Evolutionary conservation across 2,888 invertebrate genomes (phyloP), one percentile per base, ranked within the genome.

Genomic region (Lamellibrachia satsuma): DNA sequence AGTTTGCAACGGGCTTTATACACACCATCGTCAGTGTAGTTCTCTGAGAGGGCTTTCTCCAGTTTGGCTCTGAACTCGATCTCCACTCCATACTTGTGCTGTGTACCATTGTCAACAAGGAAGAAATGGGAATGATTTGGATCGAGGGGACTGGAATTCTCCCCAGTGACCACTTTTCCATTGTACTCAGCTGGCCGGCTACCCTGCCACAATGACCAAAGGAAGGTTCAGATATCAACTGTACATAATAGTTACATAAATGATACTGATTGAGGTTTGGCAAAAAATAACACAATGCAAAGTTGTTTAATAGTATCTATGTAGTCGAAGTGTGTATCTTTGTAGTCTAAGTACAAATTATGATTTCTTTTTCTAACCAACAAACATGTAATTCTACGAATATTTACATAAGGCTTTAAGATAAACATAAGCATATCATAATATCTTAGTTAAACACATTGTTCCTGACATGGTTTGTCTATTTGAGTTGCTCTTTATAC

Each of bases 21-120:
- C 75, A 75, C 93, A 39, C 95, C 95, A 55, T 95, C 94, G 51
- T 95, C 94, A 52, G 95, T 95, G 91, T 95, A 95, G 94, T 95
- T 93, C 52, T 94, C 93, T 22, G 91, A 52, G 52, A 91, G 52
- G 91, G 15, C n/a, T 39, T 22, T 51, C 52, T 91, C 91, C 52
- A 91, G n/a, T 15, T n/a, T 22, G 11, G 91, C 52, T 15, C 91
- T 52, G 91, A 91, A 52, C 52, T 39, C 55, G 27, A 91, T 91
- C 15, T 91, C 91, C 91, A 1, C 7, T 91, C 91, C 91, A 27
- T n/a, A 91, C 91, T 52, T 3, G 52, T 91, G 91, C 52, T 91
- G 15, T 52, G 91, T 52, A n/a, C 91, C 91, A 55, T 91, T 52
- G 15, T 52, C 91, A 11, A 91, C 91, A 1, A 91, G 52, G 52